Percentiles rank a stretch among this genome's conserved stretches.
Evolutionary conservation across 2,888 invertebrate genomes (phyloP).

Genomic region (Tridacna crocea): DNA sequence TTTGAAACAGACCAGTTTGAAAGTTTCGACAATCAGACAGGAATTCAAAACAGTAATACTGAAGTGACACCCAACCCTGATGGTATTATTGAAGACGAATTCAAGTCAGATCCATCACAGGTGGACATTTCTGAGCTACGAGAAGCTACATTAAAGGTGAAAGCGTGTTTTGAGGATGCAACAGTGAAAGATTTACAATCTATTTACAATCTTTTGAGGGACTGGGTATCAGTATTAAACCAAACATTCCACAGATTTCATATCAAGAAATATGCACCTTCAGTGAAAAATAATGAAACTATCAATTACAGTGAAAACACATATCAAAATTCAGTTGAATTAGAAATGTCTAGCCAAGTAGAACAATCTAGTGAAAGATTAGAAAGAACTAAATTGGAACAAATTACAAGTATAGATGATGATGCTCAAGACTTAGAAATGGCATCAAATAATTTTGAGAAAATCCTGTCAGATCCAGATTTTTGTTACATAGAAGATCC

Average conservation of each 20-base stretch:
- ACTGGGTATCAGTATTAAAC: slow-evolving; percentile 71
- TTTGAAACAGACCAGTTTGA: slow-evolving; percentile 13
- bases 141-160: slow-evolving; percentile 52
- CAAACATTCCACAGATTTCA: slow-evolving; percentile 63
- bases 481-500: slow-evolving; percentile 71
- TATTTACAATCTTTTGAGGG: slow-evolving; percentile 55
- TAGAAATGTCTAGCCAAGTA: neutral
- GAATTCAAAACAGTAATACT: neutral
- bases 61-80: neutral
- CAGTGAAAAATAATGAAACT: neutral
- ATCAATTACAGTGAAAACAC: neutral
- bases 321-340: neutral
- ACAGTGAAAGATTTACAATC: slow-evolving; percentile 56
- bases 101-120: neutral
- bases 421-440: neutral
- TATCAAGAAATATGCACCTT: slow-evolving; percentile 35
- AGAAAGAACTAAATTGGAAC: neutral
- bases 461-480: slow-evolving; percentile 42
- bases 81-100: slow-evolving; percentile 13
- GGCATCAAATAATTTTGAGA: slow-evolving; percentile 16
- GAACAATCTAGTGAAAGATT: neutral
- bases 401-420: no score
- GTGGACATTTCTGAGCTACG: slow-evolving; percentile 60
- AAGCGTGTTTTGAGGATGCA: slow-evolving; percentile 58
- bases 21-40: slow-evolving; percentile 9